A percentile compares a stretch with the other conserved stretches of the same genome.
These are phyloP conservation scores for Andrena marginata DNA, from an alignment of 2,888 invertebrate species.

Conservation along the genomic window DNA sequence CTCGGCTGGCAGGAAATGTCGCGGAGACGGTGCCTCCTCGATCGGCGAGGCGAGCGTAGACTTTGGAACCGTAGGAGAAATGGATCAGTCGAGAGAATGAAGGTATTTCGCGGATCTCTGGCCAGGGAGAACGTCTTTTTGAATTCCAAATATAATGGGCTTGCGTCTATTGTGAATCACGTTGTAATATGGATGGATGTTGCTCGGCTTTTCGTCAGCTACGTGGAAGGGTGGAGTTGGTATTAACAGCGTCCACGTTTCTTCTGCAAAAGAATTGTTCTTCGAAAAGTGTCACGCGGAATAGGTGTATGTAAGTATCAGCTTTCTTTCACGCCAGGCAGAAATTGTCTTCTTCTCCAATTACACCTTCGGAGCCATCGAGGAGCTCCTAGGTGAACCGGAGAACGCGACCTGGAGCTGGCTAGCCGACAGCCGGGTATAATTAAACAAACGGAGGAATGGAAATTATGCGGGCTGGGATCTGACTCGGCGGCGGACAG, in stretches of 20 bases:
- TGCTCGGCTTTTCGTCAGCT: neutral
- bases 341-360: neutral
- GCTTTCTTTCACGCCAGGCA: neutral
- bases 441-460: conserved; percentile 69
- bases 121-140: conserved; percentile 29
- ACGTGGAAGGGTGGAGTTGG: neutral
- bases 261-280: too few relatives aligned
- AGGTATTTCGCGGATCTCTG: conserved; percentile 31
- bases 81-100: neutral
- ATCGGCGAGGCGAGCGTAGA: neutral
- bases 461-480: conserved; percentile 60
- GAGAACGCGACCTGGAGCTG: neutral
- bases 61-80: conserved; percentile 8
- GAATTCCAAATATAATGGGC: conserved; percentile 30
- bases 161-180: neutral
- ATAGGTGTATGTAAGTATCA: neutral
- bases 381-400: neutral
- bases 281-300: neutral
- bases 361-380: neutral
- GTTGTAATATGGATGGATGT: neutral
- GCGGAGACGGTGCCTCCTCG: neutral
- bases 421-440: neutral
- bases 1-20: conserved; percentile 46
- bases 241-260: too few relatives aligned
- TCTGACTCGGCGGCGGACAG: conserved; percentile 37